Conservation (phyloP, 2,797 vertebrate species). For the Kryptopterus vitreolus region DNA sequence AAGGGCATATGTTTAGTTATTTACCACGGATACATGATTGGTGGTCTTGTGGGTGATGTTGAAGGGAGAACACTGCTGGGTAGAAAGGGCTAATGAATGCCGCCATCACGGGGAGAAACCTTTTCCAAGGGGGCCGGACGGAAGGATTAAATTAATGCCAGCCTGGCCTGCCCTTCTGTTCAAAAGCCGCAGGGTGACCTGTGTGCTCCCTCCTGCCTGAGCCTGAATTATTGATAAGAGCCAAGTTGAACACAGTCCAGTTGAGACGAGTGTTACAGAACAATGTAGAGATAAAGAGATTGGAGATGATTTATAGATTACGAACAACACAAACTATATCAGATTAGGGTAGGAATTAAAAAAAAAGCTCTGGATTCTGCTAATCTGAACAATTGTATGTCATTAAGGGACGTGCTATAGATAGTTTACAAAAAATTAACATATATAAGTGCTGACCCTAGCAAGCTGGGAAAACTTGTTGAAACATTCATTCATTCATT, state of each 20-base stretch:
- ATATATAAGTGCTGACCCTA: background rate
- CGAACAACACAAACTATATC: background rate
- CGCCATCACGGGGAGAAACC: conserved; percentile 27
- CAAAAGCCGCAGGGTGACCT: conserved; percentile 68
- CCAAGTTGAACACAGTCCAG: conserved; percentile 30
- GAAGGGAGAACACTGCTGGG: conserved; percentile 49
- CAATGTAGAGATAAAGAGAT: background rate
- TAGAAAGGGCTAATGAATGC: conserved; percentile 51
- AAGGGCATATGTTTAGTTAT: conserved; percentile 22
- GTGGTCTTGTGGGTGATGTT: conserved; percentile 19
- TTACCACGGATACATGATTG: conserved; percentile 23
- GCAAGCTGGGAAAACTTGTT: too few relatives aligned
- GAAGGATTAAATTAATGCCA: conserved; percentile 77
- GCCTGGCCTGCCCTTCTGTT: conserved; percentile 78
- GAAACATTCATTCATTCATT: too few relatives aligned
- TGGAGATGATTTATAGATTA: background rate
- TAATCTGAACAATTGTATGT: background rate
- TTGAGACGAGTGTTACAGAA: conserved; percentile 13
- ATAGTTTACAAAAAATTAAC: background rate
- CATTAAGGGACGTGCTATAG: background rate
- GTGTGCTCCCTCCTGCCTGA: conserved; percentile 56
- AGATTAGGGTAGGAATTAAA: background rate
- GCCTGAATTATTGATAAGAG: conserved; percentile 75
- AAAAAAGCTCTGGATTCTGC: background rate
- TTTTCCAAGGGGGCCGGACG: conserved; percentile 49